Base-by-base conservation (phyloP, 35 echinoderm and acorn worm genomes). In the Strongylocentrotus purpuratus region DNA sequence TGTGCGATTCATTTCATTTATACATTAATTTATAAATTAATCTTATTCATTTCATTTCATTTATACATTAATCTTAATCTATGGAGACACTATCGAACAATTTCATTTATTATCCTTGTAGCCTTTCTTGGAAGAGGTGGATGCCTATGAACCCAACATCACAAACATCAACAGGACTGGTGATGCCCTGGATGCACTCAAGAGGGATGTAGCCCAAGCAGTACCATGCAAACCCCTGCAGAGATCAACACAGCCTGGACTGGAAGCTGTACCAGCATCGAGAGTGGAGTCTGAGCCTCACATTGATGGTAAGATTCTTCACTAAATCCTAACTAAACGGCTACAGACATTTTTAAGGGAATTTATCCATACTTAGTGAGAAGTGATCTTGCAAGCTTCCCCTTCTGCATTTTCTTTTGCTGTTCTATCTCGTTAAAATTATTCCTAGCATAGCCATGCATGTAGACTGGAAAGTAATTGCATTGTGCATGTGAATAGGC, bases 91-190 rank as follows among this genome's bases (percentile, higher is more conserved):
- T 12, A 52, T 52, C 48, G 48, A 7, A 52, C 5, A 5, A 52
- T 52, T 52, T 12, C 46, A 92, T 33, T 92, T 18, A 10, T 92
- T 52, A 50, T 35, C 65, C 12, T 46, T 28, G 25, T 71, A 99
- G 98, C 97, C 95, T 46, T 94, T 99, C 25, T 94, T 96, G 46
- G 93, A 99, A 94, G 98, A 99, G 18, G 96, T 97, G 20, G 98
- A 99, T 50, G 94, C 97, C 33, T 95, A 97, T 46, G 95, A 99
- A 61, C 98, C 96, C 20, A 97, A 88, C 86, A 97, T 99, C 92
- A 59, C 45, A 32, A 94, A 95, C 46, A 94, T 96, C 59, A 97
- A 99, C 93, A 91, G 52, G 46, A 94, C 94, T 28, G 98, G 96
- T 31, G 95, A 97, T 46, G 89, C 86, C 12, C 78, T 97, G 4